These are phyloP conservation scores for Zalophus californianus DNA, from an alignment of 2,797 vertebrate species.

Conservation along the genomic window DNA sequence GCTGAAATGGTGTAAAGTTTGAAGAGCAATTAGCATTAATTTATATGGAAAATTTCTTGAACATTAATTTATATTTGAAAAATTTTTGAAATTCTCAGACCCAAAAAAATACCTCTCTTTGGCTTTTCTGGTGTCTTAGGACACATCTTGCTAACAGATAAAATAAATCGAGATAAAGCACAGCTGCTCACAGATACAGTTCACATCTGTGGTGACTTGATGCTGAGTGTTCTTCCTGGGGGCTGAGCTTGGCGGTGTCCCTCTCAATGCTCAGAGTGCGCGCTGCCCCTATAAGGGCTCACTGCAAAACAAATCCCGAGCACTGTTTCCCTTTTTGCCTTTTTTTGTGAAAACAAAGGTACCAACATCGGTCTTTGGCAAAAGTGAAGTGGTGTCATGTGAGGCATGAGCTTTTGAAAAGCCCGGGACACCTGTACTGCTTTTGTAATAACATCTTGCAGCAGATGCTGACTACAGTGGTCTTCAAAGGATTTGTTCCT, in stretches of 20 bases:
- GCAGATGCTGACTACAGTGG: neutral
- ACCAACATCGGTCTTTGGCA: neutral
- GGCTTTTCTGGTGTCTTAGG: neutral
- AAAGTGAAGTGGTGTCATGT: neutral
- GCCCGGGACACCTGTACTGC: neutral
- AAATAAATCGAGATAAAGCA: neutral
- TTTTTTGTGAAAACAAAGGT: neutral
- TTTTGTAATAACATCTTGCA: neutral
- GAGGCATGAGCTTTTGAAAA: neutral
- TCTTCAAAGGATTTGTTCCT: neutral
- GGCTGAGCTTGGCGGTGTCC: neutral
- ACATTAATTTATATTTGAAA: neutral
- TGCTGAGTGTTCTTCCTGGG: neutral
- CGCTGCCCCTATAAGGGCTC: neutral
- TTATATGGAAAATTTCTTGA: neutral
- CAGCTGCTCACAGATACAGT: neutral
- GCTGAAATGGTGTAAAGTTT: neutral
- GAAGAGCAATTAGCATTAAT: neutral
- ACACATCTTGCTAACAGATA: neutral
- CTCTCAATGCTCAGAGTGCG: neutral
- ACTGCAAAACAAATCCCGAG: neutral
- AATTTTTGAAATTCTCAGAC: neutral
- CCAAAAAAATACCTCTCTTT: neutral
- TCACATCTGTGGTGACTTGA: neutral
- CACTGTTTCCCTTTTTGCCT: neutral